Base-by-base conservation (phyloP, 2,888 invertebrate genomes). In the Nipponacmea schrenckii region DNA sequence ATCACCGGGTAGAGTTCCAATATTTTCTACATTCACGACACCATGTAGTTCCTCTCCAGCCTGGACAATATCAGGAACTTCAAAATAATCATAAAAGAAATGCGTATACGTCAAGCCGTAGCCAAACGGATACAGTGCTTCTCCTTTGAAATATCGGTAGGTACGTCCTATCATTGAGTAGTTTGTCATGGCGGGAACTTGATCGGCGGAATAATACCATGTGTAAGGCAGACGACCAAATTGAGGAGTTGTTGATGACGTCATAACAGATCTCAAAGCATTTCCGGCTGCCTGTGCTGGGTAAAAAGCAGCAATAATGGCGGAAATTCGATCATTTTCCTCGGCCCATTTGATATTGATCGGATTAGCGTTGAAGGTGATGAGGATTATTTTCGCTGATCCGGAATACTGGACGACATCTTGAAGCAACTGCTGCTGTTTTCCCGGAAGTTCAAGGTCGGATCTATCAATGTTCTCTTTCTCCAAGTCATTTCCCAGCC, bases 321-420 rank as follows among this genome's bases (percentile, higher is more conserved):
- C 83, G 0, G 63, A 64, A 0, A 88, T 81, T 8, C 70, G 67
- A 7, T 71, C 44, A 27, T 74, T 76, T 3, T 69, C 69, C 27
- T 84, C 83, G 7, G 84, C 84, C 78, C 81, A 83, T 7, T 80
- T 77, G 26, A 88, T 79, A 70, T 88, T 85, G 24, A 87, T 77
- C 5, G 88, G 87, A 8, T 86, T 86, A 44, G 83, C 87, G 70
- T 78, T 83, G 72, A 87, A 82, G 68, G 87, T 70, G 26, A 88
- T 75, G 31, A 88, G 67, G 0, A 86, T 64, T 0, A 84, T 56
- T 20, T 56, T 56, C 0, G 56, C 56, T 56, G 24, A n/a, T 56
- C 56, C 56, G 0, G 56, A n/a, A 20, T 12, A 56, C 56, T 56
- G 56, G n/a, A 56, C 56, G 24, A 56, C 56, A 12, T 86, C 85